Percentiles rank a stretch among this genome's conserved stretches.
phyloP scores from a whole-genome alignment of 92 coral and sea anemone genomes.

The Micromussa lordhowensis region DNA sequence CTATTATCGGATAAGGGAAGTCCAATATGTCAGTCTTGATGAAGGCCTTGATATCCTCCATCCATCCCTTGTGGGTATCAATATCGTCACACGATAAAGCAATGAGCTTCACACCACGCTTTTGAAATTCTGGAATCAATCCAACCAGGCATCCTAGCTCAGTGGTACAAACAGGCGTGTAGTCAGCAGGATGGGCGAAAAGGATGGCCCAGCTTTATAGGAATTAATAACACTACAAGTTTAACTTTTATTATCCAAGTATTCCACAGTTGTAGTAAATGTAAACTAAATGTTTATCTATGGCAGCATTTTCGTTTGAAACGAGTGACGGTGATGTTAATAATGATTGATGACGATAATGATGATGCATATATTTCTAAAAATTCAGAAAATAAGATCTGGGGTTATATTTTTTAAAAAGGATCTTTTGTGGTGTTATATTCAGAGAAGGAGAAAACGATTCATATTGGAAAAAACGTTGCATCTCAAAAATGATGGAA shows the following conservation, averaged over 20 bases:
- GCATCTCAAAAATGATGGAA: too few species aligned
- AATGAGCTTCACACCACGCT: slow-evolving; percentile 89
- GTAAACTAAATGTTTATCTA: too few species aligned
- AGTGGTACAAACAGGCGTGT: slow-evolving; percentile 98
- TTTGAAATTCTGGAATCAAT: slow-evolving; percentile 73
- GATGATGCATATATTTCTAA: too few species aligned
- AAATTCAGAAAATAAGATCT: too few species aligned
- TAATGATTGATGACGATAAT: too few species aligned
- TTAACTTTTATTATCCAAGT: background rate
- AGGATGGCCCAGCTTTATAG: slow-evolving; percentile 87
- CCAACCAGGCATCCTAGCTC: slow-evolving; percentile 88
- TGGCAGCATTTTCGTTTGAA: too few species aligned
- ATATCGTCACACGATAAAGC: slow-evolving; percentile 90
- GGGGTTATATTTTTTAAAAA: too few species aligned
- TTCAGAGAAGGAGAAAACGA: too few species aligned
- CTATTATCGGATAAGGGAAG: slow-evolving; percentile 89
- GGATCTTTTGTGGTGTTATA: too few species aligned
- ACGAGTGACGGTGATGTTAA: too few species aligned
- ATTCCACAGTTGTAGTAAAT: background rate
- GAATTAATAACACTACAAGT: background rate
- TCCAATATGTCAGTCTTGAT: slow-evolving; percentile 26
- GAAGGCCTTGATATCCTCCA: slow-evolving; percentile 80
- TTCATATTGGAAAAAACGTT: too few species aligned
- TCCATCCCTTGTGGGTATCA: slow-evolving; percentile 95
- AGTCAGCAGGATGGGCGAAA: slow-evolving; percentile 98